These are phyloP conservation scores for Planiliza haematocheilus DNA, from an alignment of 2,113 vertebrate species.

Conservation along the genomic window DNA sequence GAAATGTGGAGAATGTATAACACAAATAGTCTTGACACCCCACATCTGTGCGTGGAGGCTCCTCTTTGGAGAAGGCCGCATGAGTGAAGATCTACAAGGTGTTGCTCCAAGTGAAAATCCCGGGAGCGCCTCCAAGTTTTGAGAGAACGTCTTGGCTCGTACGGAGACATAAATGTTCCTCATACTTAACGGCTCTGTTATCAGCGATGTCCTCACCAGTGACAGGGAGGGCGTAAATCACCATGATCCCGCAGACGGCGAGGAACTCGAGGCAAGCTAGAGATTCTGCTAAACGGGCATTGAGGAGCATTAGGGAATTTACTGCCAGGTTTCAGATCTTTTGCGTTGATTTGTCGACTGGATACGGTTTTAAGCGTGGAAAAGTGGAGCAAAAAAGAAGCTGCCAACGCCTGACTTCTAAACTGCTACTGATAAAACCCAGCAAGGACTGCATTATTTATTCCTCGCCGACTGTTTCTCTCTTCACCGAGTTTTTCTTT, in stretches of 20 bases:
- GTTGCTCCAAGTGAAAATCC: conserved; percentile 57
- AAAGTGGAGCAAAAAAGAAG: conserved; percentile 7
- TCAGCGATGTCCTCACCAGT: conserved; percentile 72
- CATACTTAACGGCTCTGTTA: conserved; percentile 67
- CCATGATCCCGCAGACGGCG: conserved; percentile 34
- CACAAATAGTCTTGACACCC: conserved; percentile 84
- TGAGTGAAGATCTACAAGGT: conserved; percentile 67
- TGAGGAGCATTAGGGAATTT: conserved; percentile 45
- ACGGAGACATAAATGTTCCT: conserved; percentile 60
- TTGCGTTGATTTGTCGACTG: conserved; percentile 43
- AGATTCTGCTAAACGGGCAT: conserved; percentile 48
- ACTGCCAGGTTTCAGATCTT: conserved; percentile 27
- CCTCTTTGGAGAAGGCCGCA: conserved; percentile 57
- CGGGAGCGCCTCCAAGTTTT: conserved; percentile 55
- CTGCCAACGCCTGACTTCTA: conserved; percentile 47
- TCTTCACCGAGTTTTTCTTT: conserved; percentile 23
- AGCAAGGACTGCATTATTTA: conserved; percentile 46
- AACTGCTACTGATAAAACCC: conserved; percentile 59
- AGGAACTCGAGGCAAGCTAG: conserved; percentile 45
- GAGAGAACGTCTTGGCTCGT: conserved; percentile 49
- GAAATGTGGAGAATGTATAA: conserved; percentile 81
- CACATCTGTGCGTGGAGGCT: conserved; percentile 79
- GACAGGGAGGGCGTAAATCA: conserved; percentile 66
- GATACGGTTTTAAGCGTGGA: conserved; percentile 29
- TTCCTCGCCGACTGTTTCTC: conserved; percentile 49